Percentiles rank a stretch among this genome's conserved stretches.
Evolutionary conservation across 2,888 invertebrate genomes (phyloP).

Genomic region (Drosophila greeni): DNA sequence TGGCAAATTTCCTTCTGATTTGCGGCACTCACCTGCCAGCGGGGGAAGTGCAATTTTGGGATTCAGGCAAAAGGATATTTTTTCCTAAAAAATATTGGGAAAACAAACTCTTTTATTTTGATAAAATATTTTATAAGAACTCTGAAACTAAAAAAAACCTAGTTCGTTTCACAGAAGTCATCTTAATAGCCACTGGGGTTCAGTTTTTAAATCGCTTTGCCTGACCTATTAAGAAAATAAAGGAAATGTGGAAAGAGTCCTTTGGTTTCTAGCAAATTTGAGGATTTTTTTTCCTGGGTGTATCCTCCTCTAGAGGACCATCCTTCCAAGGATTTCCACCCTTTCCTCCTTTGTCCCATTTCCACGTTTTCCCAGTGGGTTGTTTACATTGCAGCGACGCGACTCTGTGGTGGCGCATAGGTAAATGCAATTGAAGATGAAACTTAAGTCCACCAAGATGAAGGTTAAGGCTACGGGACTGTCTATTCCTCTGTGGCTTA

Average conservation of each 20-base stretch:
- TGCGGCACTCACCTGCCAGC: conserved; percentile 56
- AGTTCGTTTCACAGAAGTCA: not conserved
- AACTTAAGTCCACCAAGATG: conserved; percentile 13
- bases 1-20: conserved; percentile 53
- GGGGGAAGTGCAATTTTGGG: conserved; percentile 51
- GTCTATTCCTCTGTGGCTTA: conserved; percentile 26
- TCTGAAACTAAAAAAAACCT: too few relatives aligned
- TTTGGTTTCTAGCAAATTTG: not conserved
- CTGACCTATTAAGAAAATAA: not conserved
- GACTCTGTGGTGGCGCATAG: conserved; percentile 42
- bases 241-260: not conserved
- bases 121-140: not conserved
- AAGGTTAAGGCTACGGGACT: conserved; percentile 25
- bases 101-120: not conserved
- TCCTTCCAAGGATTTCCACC: not conserved
- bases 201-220: not conserved
- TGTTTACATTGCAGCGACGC: conserved; percentile 57
- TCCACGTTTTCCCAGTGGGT: conserved; percentile 24
- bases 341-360: conserved; percentile 3
- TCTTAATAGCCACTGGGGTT: too few relatives aligned
- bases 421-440: conserved; percentile 46
- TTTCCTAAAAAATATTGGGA: not conserved
- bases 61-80: conserved; percentile 17
- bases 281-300: not conserved
- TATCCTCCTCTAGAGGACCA: not conserved